A percentile compares a stretch with the other conserved stretches of the same genome.
Conservation (phyloP, 2,797 vertebrate species). For the Pseudochirops cupreus region DNA sequence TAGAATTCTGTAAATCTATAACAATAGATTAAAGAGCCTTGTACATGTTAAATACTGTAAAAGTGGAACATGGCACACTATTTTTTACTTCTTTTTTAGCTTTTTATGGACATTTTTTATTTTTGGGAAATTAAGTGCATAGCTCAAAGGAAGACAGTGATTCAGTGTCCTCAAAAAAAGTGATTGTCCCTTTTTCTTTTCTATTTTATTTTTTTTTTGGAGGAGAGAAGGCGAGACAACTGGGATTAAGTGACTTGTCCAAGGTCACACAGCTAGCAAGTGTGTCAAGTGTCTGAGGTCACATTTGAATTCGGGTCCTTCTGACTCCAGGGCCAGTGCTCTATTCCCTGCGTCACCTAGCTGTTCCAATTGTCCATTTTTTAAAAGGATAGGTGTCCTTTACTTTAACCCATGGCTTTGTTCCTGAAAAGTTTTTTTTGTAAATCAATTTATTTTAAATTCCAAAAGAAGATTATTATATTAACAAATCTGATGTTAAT, state of each 20-base stretch:
- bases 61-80: background rate
- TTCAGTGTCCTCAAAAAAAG: background rate
- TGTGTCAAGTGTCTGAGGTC: too few relatives aligned
- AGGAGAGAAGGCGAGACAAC: too few relatives aligned
- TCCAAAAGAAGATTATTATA: background rate
- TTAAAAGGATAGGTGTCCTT: background rate
- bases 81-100: background rate
- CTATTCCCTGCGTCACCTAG: too few relatives aligned
- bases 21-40: background rate
- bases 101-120: background rate
- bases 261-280: too few relatives aligned
- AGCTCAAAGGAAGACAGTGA: background rate
- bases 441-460: constrained; percentile 21
- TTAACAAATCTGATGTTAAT: constrained; percentile 9
- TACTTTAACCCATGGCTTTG: background rate
- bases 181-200: background rate
- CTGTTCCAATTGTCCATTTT: background rate
- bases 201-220: too few relatives aligned
- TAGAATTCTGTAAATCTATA: background rate
- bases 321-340: too few relatives aligned
- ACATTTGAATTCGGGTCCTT: too few relatives aligned
- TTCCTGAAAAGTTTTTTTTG: constrained; percentile 44
- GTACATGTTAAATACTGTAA: background rate
- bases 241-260: too few relatives aligned
- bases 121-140: background rate